These are phyloP conservation scores for Endomychus coccineus DNA, from an alignment of 2,888 invertebrate genomes.

Conservation along the genomic window DNA sequence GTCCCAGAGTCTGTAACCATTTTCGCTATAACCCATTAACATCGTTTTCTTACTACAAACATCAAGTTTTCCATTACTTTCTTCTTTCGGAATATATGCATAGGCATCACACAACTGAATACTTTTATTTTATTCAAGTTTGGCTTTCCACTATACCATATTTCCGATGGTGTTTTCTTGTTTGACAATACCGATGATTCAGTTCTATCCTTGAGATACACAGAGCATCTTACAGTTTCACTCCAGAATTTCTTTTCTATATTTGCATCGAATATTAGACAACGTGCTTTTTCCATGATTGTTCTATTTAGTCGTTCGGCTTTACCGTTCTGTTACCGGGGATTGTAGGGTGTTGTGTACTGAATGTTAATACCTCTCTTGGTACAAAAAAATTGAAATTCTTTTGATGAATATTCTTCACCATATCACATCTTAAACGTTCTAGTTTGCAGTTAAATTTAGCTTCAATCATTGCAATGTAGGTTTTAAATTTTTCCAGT, in stretches of 20 bases:
- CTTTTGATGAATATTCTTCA: constrained; percentile 22
- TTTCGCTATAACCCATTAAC: constrained; percentile 23
- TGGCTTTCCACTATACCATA: constrained; percentile 24
- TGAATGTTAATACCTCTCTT: constrained; percentile 22
- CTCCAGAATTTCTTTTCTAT: constrained; percentile 23
- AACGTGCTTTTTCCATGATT: constrained; percentile 25
- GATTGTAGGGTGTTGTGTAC: constrained; percentile 23
- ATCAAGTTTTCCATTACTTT: constrained; percentile 23
- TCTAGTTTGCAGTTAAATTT: no score
- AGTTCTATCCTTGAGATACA: constrained; percentile 19
- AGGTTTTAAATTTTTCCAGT: no score
- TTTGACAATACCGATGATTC: constrained; percentile 13
- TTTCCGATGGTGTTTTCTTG: constrained; percentile 21
- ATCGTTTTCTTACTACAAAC: constrained; percentile 18
- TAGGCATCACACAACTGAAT: constrained; percentile 24
- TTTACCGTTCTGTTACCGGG: constrained; percentile 27
- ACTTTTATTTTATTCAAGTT: constrained; percentile 20
- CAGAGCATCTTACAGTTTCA: constrained; percentile 20
- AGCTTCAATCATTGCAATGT: no score
- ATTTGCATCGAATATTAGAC: constrained; percentile 23
- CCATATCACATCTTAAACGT: constrained; percentile 25
- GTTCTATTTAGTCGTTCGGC: constrained; percentile 28
- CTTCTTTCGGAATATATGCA: constrained; percentile 19
- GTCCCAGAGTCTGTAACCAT: constrained; percentile 26
- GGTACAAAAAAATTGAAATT: constrained; percentile 18